Evolutionary conservation across 2,797 vertebrate genomes (phyloP), one percentile per base, ranked within the genome.

Genomic region (Acanthornis magna): DNA sequence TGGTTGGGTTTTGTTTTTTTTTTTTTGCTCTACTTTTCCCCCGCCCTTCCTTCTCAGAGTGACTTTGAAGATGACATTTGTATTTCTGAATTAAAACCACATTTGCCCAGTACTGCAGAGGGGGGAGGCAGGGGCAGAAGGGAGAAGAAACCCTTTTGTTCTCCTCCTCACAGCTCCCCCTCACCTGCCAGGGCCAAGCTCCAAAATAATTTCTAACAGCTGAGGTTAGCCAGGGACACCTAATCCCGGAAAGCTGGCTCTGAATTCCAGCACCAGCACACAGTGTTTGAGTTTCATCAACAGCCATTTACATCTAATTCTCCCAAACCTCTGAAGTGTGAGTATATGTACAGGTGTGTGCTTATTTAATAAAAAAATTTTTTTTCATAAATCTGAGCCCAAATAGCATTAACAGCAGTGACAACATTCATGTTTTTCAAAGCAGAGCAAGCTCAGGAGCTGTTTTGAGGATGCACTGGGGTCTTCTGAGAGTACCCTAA

Each of bases 31-130:
- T 74, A 45, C 18, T 67, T 74, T 47, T 27, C 19, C 27, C 25
- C 21, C 16, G 0, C 53, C 5, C 18, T 70, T 75, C 76, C 18
- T 93, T 40, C 57, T 20, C 50, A 57, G 58, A 42, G 85, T 85
- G 66, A 45, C 80, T 85, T 95, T 93, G 73, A 72, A 93, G 83
- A 76, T 85, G 78, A 72, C 78, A 88, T 95, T 95, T 88, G n/a
- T 76, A 65, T 95, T 94, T 91, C 85, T 77, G 86, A 97, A 97
- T 96, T 93, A 85, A 96, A 90, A 95, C 63, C 82, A 96, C 71
- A 94, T 95, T 94, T 84, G 45, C 77, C 91, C 58, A 36, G 16
- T 22, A 25, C 48, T 89, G 68, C 0, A 13, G 84, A 94, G 27
- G 18, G 23, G 36, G 51, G 21, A 95, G 57, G 71, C n/a, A 57